These are phyloP conservation scores for Sebastes taczanowskii DNA, from an alignment of 2,797 vertebrate genomes.

Conservation along the genomic window DNA sequence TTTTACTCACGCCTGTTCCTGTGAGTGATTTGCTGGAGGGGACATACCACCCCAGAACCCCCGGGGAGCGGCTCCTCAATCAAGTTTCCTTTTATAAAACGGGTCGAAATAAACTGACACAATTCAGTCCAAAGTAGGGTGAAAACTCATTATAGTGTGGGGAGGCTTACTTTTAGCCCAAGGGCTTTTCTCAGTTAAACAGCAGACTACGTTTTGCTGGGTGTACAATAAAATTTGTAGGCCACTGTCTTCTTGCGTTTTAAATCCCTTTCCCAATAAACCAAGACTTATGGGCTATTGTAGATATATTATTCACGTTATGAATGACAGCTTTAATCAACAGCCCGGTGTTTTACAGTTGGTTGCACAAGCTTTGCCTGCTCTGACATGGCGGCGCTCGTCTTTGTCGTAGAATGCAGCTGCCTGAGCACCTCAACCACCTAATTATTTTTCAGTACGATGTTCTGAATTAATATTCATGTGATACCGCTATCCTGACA, in stretches of 20 bases:
- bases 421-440: slow-evolving; percentile 15
- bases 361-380: slow-evolving; percentile 3
- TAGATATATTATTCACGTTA: slow-evolving; percentile 29
- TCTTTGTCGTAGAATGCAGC: slow-evolving; percentile 17
- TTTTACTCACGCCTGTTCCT: slow-evolving; percentile 50
- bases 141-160: slow-evolving; percentile 69
- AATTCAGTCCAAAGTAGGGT: slow-evolving; percentile 60
- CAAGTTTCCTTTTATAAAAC: slow-evolving; percentile 76
- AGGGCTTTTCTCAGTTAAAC: slow-evolving; percentile 48
- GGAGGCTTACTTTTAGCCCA: slow-evolving; percentile 43
- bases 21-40: slow-evolving; percentile 57
- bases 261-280: slow-evolving; percentile 36
- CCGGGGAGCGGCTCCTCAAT: slow-evolving; percentile 62
- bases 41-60: slow-evolving; percentile 26
- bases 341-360: slow-evolving; percentile 30
- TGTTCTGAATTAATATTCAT: slow-evolving; percentile 48
- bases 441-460: slow-evolving; percentile 42
- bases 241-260: slow-evolving; percentile 7
- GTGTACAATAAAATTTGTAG: slow-evolving; percentile 16
- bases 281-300: slow-evolving; percentile 24
- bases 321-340: slow-evolving; percentile 46
- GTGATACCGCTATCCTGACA: slow-evolving; percentile 5
- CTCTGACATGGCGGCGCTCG: neutral
- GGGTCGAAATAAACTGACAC: slow-evolving; percentile 66
- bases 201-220: slow-evolving; percentile 17